Evolutionary conservation across 2,888 invertebrate species (phyloP).

Genomic region (Ferdinandea cuprea): DNA sequence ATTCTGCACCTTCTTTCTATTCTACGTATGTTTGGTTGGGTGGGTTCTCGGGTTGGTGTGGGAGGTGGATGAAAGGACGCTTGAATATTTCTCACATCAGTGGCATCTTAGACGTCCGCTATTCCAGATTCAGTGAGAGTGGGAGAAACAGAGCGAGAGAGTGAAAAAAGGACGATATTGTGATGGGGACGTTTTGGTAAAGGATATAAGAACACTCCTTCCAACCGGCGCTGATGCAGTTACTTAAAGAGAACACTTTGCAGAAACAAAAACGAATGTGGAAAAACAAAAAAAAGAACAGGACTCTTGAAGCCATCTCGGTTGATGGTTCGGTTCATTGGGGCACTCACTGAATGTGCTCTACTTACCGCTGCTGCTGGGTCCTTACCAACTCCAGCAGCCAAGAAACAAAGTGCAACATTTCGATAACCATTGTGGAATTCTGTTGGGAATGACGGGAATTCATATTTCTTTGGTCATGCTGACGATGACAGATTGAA

Average conservation of each 20-base stretch:
- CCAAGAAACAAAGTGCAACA: conserved; percentile 60
- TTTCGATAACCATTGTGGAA: conserved; percentile 62
- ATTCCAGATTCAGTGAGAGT: background rate
- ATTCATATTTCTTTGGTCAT: conserved; percentile 62
- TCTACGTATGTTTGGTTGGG: conserved; percentile 11
- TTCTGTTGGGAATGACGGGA: conserved; percentile 45
- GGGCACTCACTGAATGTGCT: conserved; percentile 13
- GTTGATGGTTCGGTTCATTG: conserved; percentile 53
- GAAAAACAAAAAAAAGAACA: background rate
- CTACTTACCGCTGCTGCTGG: conserved; percentile 29
- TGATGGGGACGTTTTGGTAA: conserved; percentile 1
- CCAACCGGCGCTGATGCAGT: conserved; percentile 49
- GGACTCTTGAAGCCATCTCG: background rate
- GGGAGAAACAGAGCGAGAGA: background rate
- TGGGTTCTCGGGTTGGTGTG: too few species aligned
- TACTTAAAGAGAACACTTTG: conserved; percentile 46
- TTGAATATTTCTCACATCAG: conserved; percentile 19
- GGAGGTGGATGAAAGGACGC: too few species aligned
- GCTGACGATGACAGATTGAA: conserved; percentile 72
- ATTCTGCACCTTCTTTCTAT: conserved; percentile 43
- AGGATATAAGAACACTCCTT: conserved; percentile 61
- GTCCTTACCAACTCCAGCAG: conserved; percentile 17
- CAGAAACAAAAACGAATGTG: conserved; percentile 54
- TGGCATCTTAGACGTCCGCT: conserved; percentile 24
- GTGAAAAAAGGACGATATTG: too few species aligned